Conservation (phyloP, 2,113 vertebrate species). For the Hemiprocne comata region DNA sequence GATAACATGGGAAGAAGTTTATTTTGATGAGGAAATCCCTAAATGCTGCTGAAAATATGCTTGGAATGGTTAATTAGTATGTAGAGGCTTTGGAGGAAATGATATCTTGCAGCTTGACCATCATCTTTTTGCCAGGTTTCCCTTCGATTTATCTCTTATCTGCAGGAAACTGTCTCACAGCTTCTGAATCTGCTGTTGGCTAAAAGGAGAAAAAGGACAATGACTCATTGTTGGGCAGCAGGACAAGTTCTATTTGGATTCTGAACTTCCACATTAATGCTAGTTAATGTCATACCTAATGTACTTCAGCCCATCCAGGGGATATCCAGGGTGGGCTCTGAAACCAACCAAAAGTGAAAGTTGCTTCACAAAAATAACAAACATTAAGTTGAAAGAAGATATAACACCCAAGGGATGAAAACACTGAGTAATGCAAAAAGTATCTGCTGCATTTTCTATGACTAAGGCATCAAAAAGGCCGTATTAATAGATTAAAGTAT, state of each 20-base stretch:
- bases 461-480: slow-evolving; percentile 49
- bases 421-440: slow-evolving; percentile 6
- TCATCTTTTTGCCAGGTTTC: slow-evolving; percentile 72
- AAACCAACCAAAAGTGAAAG: slow-evolving; percentile 74
- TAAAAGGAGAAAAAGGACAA: slow-evolving; percentile 67
- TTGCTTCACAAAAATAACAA: slow-evolving; percentile 66
- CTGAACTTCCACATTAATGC: slow-evolving; percentile 62
- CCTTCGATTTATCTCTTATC: slow-evolving; percentile 80
- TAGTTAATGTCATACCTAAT: slow-evolving; percentile 22
- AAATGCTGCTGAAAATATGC: slow-evolving; percentile 77
- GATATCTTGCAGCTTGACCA: slow-evolving; percentile 55
- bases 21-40: slow-evolving; percentile 85
- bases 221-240: slow-evolving; percentile 77
- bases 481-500: not conserved
- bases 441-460: not conserved
- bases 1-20: slow-evolving; percentile 79
- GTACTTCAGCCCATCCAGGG: slow-evolving; percentile 48
- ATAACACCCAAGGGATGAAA: slow-evolving; percentile 45
- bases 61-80: slow-evolving; percentile 80
- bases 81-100: slow-evolving; percentile 74
- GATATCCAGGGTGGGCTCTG: slow-evolving; percentile 67
- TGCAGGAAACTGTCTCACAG: slow-evolving; percentile 84
- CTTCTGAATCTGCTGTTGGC: slow-evolving; percentile 74
- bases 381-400: slow-evolving; percentile 62
- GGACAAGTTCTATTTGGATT: slow-evolving; percentile 53